Conservation (phyloP, 2,113 vertebrate species). For the Drymodes brunneopygia region DNA sequence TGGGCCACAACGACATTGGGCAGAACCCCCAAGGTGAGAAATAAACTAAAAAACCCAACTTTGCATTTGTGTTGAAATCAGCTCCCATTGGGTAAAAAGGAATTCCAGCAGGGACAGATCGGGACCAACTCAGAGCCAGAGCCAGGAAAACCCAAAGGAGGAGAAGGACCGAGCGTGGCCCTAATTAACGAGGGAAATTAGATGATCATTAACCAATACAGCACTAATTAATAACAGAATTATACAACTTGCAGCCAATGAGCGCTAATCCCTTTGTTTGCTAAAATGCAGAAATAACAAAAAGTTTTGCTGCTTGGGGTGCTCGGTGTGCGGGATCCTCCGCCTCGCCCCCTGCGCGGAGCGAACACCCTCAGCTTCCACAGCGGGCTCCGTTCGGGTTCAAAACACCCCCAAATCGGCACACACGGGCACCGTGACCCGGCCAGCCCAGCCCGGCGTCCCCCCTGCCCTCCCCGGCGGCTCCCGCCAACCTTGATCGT, state of each 20-base stretch:
- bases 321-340: neutral
- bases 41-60: neutral
- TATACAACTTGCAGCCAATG: rapidly evolving
- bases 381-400: neutral
- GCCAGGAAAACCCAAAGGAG: neutral
- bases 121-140: neutral
- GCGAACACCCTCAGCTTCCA: neutral
- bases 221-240: neutral
- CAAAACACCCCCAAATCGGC: neutral
- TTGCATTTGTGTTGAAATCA: neutral
- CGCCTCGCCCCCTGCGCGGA: neutral
- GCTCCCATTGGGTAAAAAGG: neutral
- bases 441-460: neutral
- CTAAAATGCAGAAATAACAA: rapidly evolving
- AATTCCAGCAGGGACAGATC: neutral
- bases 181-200: rapidly evolving
- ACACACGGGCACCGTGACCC: neutral
- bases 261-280: neutral
- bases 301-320: rapidly evolving
- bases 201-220: neutral
- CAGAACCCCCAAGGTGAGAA: neutral
- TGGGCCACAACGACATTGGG: rapidly evolving
- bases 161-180: neutral
- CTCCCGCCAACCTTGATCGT: slow-evolving; percentile 80
- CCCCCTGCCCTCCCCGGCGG: neutral